Conservation (phyloP, 2,888 invertebrate species). For the Epinotia demarniana region DNA sequence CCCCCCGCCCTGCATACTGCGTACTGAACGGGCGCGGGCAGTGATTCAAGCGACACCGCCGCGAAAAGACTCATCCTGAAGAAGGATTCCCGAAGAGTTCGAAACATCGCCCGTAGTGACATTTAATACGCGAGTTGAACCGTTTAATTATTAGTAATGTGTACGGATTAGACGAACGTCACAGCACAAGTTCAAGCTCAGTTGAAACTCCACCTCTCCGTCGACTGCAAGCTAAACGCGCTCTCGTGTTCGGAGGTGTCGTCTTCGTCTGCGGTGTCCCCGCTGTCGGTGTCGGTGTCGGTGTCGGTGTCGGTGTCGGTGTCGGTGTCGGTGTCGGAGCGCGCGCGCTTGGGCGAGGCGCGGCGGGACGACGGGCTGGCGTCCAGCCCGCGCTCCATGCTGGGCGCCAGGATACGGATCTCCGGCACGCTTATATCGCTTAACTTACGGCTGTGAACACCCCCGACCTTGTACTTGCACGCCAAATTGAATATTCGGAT, state of each 20-base stretch:
- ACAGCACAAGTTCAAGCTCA: conserved; percentile 47
- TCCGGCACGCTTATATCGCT: conserved; percentile 91
- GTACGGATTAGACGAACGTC: not conserved
- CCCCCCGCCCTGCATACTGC: too few species aligned
- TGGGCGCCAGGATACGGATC: conserved; percentile 93
- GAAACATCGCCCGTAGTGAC: too few species aligned
- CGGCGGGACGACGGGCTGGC: conserved; percentile 66
- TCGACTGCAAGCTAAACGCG: conserved; percentile 80
- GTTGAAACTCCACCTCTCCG: conserved; percentile 69
- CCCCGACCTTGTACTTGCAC: conserved; percentile 47
- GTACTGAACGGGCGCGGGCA: too few species aligned
- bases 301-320: conserved; percentile 44
- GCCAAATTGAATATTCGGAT: too few species aligned
- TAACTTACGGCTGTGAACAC: conserved; percentile 87
- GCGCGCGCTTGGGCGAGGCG: conserved; percentile 47
- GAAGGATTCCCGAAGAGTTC: too few species aligned
- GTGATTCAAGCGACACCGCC: too few species aligned
- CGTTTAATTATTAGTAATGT: not conserved
- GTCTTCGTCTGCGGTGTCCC: conserved; percentile 55
- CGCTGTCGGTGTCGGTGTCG: conserved; percentile 33
- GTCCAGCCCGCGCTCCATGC: conserved; percentile 92
- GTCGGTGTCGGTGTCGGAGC: conserved; percentile 45
- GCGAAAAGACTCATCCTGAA: too few species aligned
- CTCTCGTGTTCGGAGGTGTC: conserved; percentile 82
- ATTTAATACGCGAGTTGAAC: too few species aligned